These are phyloP conservation scores for Meriones psammophilus DNA, from an alignment of 2,797 vertebrate genomes.

Conservation along the genomic window DNA sequence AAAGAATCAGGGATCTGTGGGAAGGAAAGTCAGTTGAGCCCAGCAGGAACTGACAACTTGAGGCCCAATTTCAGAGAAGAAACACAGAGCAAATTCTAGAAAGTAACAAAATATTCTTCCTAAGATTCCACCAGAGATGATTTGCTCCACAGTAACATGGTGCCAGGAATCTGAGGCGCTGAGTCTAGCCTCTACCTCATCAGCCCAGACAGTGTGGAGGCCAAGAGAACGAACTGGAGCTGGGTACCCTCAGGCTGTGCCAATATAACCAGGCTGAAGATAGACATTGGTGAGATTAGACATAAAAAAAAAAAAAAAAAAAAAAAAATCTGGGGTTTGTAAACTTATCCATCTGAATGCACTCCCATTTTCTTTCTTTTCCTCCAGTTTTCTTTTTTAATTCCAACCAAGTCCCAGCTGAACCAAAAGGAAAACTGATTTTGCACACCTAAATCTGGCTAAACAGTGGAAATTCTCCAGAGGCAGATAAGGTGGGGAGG, in stretches of 20 bases:
- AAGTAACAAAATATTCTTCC: conserved; percentile 54
- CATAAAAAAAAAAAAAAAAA: conserved; percentile 14
- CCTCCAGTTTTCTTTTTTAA: neutral
- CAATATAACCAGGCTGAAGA: conserved; percentile 1
- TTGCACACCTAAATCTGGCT: conserved; percentile 53
- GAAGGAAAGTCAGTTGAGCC: neutral
- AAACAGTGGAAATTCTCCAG: conserved; percentile 49
- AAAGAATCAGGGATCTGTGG: neutral
- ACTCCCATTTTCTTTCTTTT: conserved; percentile 68
- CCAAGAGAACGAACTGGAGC: conserved; percentile 58
- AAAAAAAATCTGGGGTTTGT: conserved; percentile 42
- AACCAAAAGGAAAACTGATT: conserved; percentile 64
- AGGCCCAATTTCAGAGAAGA: conserved; percentile 29
- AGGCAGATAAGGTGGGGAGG: neutral
- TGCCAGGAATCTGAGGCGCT: conserved; percentile 64
- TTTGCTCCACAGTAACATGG: conserved; percentile 35
- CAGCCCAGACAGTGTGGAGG: conserved; percentile 63
- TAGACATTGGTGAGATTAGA: conserved; percentile 31
- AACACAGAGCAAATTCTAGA: neutral
- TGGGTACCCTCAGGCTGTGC: neutral
- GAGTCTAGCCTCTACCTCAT: conserved; percentile 7
- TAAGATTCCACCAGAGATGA: conserved; percentile 53
- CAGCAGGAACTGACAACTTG: neutral
- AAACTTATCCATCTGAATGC: conserved; percentile 55
- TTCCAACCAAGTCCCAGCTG: conserved; percentile 61